Base-by-base conservation (phyloP, 2,888 invertebrate species). In the Clanis bilineata region DNA sequence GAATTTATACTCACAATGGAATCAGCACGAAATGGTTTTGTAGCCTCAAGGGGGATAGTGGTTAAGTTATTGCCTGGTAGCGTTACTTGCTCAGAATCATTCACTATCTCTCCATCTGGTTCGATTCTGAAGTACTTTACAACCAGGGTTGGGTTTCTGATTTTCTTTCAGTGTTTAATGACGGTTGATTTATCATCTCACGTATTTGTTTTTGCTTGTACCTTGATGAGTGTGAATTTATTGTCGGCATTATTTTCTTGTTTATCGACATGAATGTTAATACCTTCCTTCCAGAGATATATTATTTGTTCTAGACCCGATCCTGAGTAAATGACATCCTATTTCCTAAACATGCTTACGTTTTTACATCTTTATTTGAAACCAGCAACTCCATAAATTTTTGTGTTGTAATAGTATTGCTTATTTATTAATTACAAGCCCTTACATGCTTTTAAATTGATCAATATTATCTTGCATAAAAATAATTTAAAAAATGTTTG, bases 21-120 rank as follows among this genome's bases (percentile, higher is more conserved):
- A 81, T 84, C 83, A 81, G 76, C 75, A 72, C 73, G 73, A 76
- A 85, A 83, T 80, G 76, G 77, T 76, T 83, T 79, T 75, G 72
- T 80, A 72, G 85, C 86, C 86, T 63, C 67, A 62, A 79, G 88
- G 79, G 71, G 72, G 74, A 74, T 78, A 76, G 76, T 74, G 68
- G 66, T 75, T 77, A 78, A 85, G 74, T 83, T 85, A 86, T 82
- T 76, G 76, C 73, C 76, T 77, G 74, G 85, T 82, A 83, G 86
- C 82, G 71, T 80, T 85, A 80, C 82, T 77, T 70, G 81, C 70
- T 74, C 74, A 69, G 74, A 85, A 81, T 82, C 85, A 80, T 77
- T 79, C 80, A 72, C 82, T 87, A 89, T 90, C 88, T 82, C 68
- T 70, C 75, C 85, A 89, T 90, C 88, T 86, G 77, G 79, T 70